Evolutionary conservation across 2,888 invertebrate species (phyloP), one percentile per base, ranked within the genome.

Genomic region (Eucriotettix oculatus): DNA sequence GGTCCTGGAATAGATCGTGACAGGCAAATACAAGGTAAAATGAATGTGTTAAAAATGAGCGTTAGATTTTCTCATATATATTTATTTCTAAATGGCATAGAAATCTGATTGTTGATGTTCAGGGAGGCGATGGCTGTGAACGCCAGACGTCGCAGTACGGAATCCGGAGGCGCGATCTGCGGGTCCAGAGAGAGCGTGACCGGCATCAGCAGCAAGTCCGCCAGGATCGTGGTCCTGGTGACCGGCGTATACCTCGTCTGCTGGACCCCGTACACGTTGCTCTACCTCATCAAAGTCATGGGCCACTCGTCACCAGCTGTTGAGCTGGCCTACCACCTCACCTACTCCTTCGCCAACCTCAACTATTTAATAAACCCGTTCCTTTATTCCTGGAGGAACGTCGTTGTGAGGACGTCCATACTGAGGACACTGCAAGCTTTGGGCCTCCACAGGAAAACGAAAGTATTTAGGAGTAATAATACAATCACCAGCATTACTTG

Each of bases 311-410:
- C 58, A 10, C 52, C 57, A 10, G 2, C 52, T 3, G 11, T 62
- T 10, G 64, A 64, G 9, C 12, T 62, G 9, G 14, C 58, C 16
- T 59, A 58, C 52, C 52, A 59, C 14, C 29, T 58, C 11, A 41
- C 57, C 10, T 57, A 62, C 54, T 53, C 62, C 9, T 54, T 64
- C 17, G 52, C 60, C 42, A 62, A 60, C 55, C 14, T 60, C 9
- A 62, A 58, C 29, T 64, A 62, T 48, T 42, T 64, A 10, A 16
- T 64, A 16, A 64, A 64, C 48, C 60, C 60, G 14, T 56, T 64
- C 43, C 54, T 64, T 9, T 64, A 64, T 48, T 57, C 64, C 14
- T 64, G 62, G 62, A 64, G 57, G 62, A 64, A 64, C 44, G 48
- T 52, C 5, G 44, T 16, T 0, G 53, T 60, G 42, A 17, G 60